Percentiles rank a stretch among this genome's conserved stretches.
phyloP scores from a whole-genome alignment of 2,797 vertebrate genomes.

The Podargus strigoides region DNA sequence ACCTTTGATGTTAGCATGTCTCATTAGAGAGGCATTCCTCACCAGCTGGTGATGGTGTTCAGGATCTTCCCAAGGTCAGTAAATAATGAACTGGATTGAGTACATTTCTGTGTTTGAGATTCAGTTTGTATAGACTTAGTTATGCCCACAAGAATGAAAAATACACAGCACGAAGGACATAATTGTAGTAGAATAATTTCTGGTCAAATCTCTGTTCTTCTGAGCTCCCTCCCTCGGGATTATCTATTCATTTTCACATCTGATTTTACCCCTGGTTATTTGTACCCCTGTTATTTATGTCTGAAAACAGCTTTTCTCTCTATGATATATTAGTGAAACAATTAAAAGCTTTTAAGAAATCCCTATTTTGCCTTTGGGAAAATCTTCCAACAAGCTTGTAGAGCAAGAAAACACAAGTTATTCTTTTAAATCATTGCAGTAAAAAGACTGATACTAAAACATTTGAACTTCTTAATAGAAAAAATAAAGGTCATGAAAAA shows the following conservation, averaged over 20 bases:
- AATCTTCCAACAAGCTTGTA: neutral
- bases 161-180: neutral
- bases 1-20: neutral
- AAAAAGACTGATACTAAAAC: neutral
- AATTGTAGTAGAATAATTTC: neutral
- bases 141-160: neutral
- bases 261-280: neutral
- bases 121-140: neutral
- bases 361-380: neutral
- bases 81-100: neutral
- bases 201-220: neutral
- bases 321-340: neutral
- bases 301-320: conserved; percentile 1
- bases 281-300: neutral
- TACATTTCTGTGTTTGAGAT: neutral
- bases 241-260: neutral
- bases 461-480: neutral
- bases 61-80: neutral
- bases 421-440: neutral
- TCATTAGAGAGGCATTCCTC: conserved; percentile 38
- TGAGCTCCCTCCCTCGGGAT: neutral
- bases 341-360: conserved; percentile 18
- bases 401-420: neutral
- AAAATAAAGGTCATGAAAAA: neutral
- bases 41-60: neutral